Conservation (phyloP, 1,140 invertebrate species). For the Dolichoris vasculosae region DNA sequence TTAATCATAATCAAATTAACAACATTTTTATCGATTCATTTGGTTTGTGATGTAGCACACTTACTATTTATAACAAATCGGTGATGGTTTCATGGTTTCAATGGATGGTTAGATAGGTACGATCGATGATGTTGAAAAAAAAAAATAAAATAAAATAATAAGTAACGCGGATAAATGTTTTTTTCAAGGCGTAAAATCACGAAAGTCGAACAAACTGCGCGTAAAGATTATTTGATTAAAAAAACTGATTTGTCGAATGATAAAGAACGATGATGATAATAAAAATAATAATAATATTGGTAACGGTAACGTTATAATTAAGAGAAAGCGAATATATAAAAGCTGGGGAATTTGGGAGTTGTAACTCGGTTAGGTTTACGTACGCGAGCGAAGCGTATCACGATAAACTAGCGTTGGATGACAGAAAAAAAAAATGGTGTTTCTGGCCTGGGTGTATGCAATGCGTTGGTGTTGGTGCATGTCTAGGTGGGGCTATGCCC, state of each 20-base stretch:
- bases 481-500: constrained; percentile 74
- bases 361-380: constrained; percentile 23
- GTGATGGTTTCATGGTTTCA: constrained; percentile 34
- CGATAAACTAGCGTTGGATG: constrained; percentile 61
- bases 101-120: constrained; percentile 29
- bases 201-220: not conserved
- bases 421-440: constrained; percentile 71
- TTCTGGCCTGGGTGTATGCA: constrained; percentile 74
- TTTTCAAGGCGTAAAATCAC: not conserved
- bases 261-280: not conserved
- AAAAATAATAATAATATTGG: too few relatives aligned
- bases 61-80: constrained; percentile 42
- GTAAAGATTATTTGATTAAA: not conserved
- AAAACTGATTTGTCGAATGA: not conserved
- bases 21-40: constrained; percentile 49
- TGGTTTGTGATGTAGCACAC: constrained; percentile 32
- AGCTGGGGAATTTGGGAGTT: constrained; percentile 19
- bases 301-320: too few relatives aligned
- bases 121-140: too few relatives aligned
- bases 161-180: not conserved
- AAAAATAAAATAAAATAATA: constrained; percentile 14
- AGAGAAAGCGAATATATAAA: constrained; percentile 1
- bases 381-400: constrained; percentile 50
- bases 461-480: constrained; percentile 76
- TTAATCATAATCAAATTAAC: constrained; percentile 54